Conservation (phyloP, 1,140 invertebrate genomes). For the Adoxophyes honmai region DNA sequence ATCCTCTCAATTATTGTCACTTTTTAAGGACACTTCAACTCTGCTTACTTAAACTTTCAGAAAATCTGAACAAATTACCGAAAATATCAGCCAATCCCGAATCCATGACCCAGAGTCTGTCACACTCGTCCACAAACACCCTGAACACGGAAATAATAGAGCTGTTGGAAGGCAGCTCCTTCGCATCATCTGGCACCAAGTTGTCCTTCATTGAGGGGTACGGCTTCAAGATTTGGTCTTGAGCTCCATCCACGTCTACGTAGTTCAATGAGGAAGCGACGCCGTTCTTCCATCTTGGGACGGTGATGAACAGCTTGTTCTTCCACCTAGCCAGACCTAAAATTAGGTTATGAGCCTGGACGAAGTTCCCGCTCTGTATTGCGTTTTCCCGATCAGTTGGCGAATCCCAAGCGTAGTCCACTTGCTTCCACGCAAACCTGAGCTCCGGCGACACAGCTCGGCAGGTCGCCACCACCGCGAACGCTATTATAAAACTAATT, state of each 20-base stretch:
- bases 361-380: slow-evolving; percentile 80
- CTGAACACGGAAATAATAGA: slow-evolving; percentile 83
- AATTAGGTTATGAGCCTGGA: slow-evolving; percentile 84
- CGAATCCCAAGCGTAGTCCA: slow-evolving; percentile 83
- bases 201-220: slow-evolving; percentile 85
- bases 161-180: slow-evolving; percentile 72
- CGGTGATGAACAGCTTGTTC: slow-evolving; percentile 87
- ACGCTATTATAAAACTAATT: slow-evolving; percentile 40
- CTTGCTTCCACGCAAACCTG: slow-evolving; percentile 83
- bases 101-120: slow-evolving; percentile 87
- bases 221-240: slow-evolving; percentile 81
- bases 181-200: slow-evolving; percentile 70
- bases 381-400: slow-evolving; percentile 79
- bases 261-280: slow-evolving; percentile 85
- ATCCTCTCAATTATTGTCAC: too few species aligned
- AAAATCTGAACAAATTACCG: too few species aligned
- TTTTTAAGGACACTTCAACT: too few species aligned
- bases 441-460: slow-evolving; percentile 80
- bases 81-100: slow-evolving; percentile 85
- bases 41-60: too few species aligned
- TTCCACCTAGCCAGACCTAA: slow-evolving; percentile 85
- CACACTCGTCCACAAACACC: slow-evolving; percentile 81
- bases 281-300: slow-evolving; percentile 87
- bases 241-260: slow-evolving; percentile 77
- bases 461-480: slow-evolving; percentile 41